phyloP scores from a whole-genome alignment of 2,888 invertebrate species.

The Lepidocyrtoides sp. region DNA sequence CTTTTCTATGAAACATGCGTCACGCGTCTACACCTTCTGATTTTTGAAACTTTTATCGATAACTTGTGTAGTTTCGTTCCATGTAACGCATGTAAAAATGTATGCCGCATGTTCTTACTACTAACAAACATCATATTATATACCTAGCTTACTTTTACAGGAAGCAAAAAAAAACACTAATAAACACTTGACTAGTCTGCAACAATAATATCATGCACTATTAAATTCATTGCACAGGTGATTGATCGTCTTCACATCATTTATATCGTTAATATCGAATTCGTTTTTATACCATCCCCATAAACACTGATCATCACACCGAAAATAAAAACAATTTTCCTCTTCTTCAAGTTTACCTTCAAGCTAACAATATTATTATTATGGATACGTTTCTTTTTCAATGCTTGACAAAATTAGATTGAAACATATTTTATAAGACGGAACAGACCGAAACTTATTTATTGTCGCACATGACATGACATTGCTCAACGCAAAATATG shows the following conservation, averaged over 20 bases:
- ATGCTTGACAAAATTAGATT: no score
- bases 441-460: conserved; percentile 1
- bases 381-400: no score
- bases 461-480: conserved; percentile 7
- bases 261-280: not conserved
- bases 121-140: no score
- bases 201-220: conserved; percentile 77
- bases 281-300: not conserved
- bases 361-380: no score
- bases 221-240: conserved; percentile 76
- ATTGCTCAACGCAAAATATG: not conserved
- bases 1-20: conserved; percentile 21
- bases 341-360: not conserved
- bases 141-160: conserved; percentile 21
- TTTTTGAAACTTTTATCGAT: conserved; percentile 16
- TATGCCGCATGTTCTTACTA: not conserved
- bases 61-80: conserved; percentile 61
- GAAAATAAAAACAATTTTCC: conserved; percentile 9
- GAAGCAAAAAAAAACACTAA: conserved; percentile 8
- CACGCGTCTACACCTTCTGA: not conserved
- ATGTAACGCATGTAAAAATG: conserved; percentile 50
- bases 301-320: conserved; percentile 31
- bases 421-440: not conserved
- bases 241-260: conserved; percentile 61
- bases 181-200: conserved; percentile 51